Evolutionary conservation across 2,888 invertebrate species (phyloP), one percentile per base, ranked within the genome.

Genomic region (Eudasyphora cyanicolor): DNA sequence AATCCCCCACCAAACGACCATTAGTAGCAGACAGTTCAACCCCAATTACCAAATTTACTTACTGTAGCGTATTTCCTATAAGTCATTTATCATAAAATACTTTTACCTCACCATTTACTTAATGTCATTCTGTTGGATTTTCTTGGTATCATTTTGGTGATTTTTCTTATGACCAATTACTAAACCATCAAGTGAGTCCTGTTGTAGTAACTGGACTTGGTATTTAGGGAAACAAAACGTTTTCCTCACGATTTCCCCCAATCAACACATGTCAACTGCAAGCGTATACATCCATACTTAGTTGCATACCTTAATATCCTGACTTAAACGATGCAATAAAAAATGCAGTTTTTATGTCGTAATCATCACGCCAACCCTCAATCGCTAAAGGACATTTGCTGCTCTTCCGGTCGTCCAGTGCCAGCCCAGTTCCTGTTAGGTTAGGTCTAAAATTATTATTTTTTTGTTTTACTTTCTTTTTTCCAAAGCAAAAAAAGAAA

Each of bases 321-420:
- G 19, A 51, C 6, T 21, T 21, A 49, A 24, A 42, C 24, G 14
- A 67, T 74, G 51, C 27, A 69, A 35, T 76, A 32, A 76, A n/a
- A 71, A 82, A 71, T 82, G 77, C 82, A 78, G 35, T 82, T 74
- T 17, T 49, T 17, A 42, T 42, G 1, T n/a, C 10, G 21, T 45
- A 38, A 24, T 12, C 19, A 70, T 5, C 19, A 12, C 27, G 24
- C 29, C 42, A 27, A 10, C 29, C 69, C 14, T 38, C 12, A 32
- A 17, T 78, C 54, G 62, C 64, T 42, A 38, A 54, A 82, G 35
- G 27, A 75, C 82, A 78, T 76, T 62, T 70, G 42, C 12, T 62
- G n/a, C 32, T 49, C 29, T 57, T 79, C 42, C 54, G 7, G 27
- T 32, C 5, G 19, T 10, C 51, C 5, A 51, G 21, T 6, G 21